Evolutionary conservation across 2,113 vertebrate species (phyloP), one percentile per base, ranked within the genome.

Genomic region (Carassius gibelio): DNA sequence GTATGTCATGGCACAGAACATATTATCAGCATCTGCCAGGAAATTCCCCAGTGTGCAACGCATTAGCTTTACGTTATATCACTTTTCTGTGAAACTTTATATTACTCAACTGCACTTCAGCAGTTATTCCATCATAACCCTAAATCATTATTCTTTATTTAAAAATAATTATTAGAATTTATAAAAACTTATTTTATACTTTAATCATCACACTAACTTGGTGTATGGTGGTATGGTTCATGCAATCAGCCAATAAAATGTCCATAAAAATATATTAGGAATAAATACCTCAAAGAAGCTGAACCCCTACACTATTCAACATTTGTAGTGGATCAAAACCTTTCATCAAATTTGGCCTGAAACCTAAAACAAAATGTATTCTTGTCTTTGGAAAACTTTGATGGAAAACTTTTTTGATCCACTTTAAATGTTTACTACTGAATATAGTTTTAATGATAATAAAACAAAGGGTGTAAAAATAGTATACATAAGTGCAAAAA

Each of bases 21-120:
- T 82, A 62, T 75, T 82, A 45, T 61, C 78, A 82, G 7, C 61
- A 74, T 38, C 50, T 77, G 62, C 26, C 23, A 42, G 19, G 15
- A 8, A 55, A 57, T 62, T 66, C 19, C 45, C 21, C 3, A 42
- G 15, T 23, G 13, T 19, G 5, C 36, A 38, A 38, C 3, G 36
- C 17, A 26, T 1, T 83, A 5, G n/a, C 13, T 7, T 30, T 38
- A 4, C 6, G 23, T 11, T 34, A 52, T 21, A 34, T 82, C 19
- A 55, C 55, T n/a, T 61, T 36, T 64, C 30, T 5, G 9, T 72
- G 23, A 38, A 36, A 48, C 42, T 52, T 75, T 48, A 8, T 7
- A 57, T 75, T 75, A 75, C 19, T 74, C 8, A 72, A n/a, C 38
- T 14, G 38, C 66, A 69, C 30, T 69, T 36, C 1, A 15, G 23